These are phyloP conservation scores for Pedetes capensis DNA, from an alignment of 2,113 vertebrate species.

Conservation along the genomic window DNA sequence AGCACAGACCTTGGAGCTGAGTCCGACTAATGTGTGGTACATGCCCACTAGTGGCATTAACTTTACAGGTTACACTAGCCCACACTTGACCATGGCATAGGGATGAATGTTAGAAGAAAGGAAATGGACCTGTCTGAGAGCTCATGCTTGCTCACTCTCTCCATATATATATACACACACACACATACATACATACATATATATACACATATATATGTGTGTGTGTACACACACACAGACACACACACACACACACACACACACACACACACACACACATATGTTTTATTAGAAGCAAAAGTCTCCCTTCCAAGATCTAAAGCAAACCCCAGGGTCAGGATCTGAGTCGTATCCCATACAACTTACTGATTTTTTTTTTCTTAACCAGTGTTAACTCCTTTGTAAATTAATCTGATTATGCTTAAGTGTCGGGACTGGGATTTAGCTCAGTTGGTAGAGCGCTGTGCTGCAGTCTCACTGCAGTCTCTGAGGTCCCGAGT, in stretches of 20 bases:
- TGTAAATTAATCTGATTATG: not conserved
- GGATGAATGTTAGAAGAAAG: not conserved
- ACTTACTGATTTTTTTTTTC: not conserved
- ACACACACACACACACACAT: too few species aligned
- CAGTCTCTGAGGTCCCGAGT: too few species aligned
- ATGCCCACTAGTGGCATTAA: not conserved
- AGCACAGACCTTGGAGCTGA: not conserved
- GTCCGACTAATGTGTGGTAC: not conserved
- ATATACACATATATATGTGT: too few species aligned
- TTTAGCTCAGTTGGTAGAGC: too few species aligned
- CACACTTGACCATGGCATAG: not conserved
- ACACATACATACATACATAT: too few species aligned
- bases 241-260: too few species aligned
- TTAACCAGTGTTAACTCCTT: not conserved
- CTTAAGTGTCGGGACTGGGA: too few species aligned
- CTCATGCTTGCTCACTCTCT: too few species aligned
- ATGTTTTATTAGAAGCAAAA: not conserved
- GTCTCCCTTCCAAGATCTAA: not conserved
- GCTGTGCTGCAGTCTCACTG: too few species aligned
- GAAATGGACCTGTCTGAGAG: not conserved
- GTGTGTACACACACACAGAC: too few species aligned
- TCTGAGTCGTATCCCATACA: not conserved
- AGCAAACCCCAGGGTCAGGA: not conserved
- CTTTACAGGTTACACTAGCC: not conserved
- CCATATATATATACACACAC: too few species aligned